A percentile compares a stretch with the other conserved stretches of the same genome.
These are phyloP conservation scores for Bothrops jararaca DNA, from an alignment of 2,113 vertebrate species.

Conservation along the genomic window DNA sequence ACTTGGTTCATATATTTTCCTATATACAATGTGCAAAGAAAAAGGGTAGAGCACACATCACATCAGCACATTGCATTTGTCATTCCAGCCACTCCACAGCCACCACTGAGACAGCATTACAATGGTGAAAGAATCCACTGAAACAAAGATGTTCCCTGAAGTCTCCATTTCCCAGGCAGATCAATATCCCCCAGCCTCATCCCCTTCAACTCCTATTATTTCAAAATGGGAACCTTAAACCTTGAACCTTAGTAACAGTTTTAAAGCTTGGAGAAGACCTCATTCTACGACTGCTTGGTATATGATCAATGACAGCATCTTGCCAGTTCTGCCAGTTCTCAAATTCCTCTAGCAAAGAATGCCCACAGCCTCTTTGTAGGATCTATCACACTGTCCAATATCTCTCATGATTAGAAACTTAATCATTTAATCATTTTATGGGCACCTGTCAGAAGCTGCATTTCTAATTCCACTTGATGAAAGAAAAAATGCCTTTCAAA, in stretches of 20 bases:
- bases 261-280: background rate
- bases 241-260: background rate
- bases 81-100: background rate
- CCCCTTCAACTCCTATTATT: background rate
- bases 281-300: background rate
- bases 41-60: background rate
- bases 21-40: background rate
- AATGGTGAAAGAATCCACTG: background rate
- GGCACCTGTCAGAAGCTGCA: background rate
- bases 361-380: background rate
- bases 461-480: background rate
- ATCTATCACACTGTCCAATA: background rate
- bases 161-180: background rate
- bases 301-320: background rate
- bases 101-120: too few species aligned
- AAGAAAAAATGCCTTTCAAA: background rate
- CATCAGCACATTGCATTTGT: background rate
- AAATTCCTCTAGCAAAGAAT: background rate
- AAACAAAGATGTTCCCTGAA: background rate
- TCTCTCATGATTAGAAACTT: background rate
- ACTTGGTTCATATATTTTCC: background rate
- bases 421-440: background rate
- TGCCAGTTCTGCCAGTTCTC: background rate
- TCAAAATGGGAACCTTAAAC: background rate
- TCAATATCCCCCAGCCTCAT: background rate